Evolutionary conservation across 2,888 invertebrate species (phyloP), one percentile per base, ranked within the genome.

Genomic region (Epirrita christyi): DNA sequence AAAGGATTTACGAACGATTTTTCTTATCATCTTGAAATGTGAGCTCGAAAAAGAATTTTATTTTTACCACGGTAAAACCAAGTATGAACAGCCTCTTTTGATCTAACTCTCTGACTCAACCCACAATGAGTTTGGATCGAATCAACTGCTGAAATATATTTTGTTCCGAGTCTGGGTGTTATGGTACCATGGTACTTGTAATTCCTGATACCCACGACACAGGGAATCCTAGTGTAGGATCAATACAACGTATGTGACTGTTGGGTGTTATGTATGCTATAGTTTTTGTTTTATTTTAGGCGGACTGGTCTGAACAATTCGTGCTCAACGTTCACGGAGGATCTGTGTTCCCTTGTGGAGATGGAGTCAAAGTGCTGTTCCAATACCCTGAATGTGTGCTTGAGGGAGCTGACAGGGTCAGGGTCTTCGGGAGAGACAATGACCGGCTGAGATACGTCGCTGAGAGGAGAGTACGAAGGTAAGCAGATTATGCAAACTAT

Each of bases 381-480:
- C 95, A 97, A 78, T 97, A 97, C 85, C 97, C 97, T 0, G 94
- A 95, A 48, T 97, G 97, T 73, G 96, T 96, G 64, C 91, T 97
- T 61, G 94, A 95, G 63, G 93, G 94, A 1, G 95, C 95, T 0
- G 96, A 96, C 81, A 90, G 96, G 2, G 95, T 97, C n/a, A 93
- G 97, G 5, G 93, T 97, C 32, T 97, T 95, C 75, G 97, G 96
- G 0, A 92, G 95, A 50, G 93, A 96, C 77, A 94, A 77, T 65
- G 93, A 87, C 53, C 61, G 85, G 34, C 73, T 92, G 63, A 71
- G 85, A 46, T 91, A 91, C 51, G 86, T 92, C 2, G 91, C 89
- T 0, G 92, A 92, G 69, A 73, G 85, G 50, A 70, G 92, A 13
- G 92, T 92, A 5, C 64, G 80, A 4, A 83, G 91, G 91, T 90